A percentile compares a stretch with the other conserved stretches of the same genome.
Conservation (phyloP, 2,888 invertebrate species). For the Chrysopilus asiliformis region DNA sequence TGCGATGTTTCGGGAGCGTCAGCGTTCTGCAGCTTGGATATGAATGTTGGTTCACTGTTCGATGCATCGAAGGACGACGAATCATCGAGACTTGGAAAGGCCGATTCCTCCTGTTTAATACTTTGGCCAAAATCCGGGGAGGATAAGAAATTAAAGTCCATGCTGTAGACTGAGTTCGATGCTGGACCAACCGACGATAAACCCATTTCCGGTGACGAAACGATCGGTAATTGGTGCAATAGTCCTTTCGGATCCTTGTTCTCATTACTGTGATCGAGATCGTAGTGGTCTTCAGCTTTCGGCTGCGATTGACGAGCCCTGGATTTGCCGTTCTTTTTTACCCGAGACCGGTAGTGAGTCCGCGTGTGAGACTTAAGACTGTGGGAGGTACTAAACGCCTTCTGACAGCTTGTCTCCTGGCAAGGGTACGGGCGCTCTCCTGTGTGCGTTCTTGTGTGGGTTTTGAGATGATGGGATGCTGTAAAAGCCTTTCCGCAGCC, state of each 20-base stretch:
- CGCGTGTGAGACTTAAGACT: conserved; percentile 67
- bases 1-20: conserved; percentile 34
- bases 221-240: neutral
- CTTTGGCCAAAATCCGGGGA: neutral
- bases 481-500: conserved; percentile 88
- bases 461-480: conserved; percentile 87
- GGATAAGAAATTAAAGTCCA: too few species aligned
- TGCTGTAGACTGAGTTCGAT: too few species aligned
- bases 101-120: neutral
- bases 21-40: neutral
- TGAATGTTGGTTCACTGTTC: neutral
- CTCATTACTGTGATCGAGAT: neutral
- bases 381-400: conserved; percentile 73
- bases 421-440: conserved; percentile 72
- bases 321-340: conserved; percentile 10
- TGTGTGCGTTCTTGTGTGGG: conserved; percentile 60
- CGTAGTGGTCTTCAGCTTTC: conserved; percentile 6
- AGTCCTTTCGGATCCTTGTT: neutral
- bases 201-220: neutral
- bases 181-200: too few species aligned
- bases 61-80: neutral
- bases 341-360: conserved; percentile 48
- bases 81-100: too few species aligned
- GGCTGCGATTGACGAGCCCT: conserved; percentile 1
- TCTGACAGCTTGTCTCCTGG: conserved; percentile 49